Base-by-base conservation (phyloP, 2,797 vertebrate genomes). In the Melanotaenia maccullochi region DNA sequence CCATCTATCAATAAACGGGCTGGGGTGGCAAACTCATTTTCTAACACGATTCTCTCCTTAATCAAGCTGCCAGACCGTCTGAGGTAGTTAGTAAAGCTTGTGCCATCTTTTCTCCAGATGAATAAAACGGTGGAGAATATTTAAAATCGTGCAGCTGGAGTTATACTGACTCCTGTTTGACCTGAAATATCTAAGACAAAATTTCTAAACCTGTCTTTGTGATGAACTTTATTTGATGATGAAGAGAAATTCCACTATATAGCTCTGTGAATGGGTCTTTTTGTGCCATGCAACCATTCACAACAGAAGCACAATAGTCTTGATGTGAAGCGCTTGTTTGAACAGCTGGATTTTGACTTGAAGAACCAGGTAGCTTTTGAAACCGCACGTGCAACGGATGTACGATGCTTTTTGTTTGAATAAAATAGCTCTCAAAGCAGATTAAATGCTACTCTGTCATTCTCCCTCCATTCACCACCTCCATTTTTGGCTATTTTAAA, bases 21-120 rank as follows among this genome's bases (percentile, higher is more conserved):
- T 14, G 59, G 70, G 83, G 73, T 82, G 88, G 90, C 89, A 90
- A 89, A 89, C 90, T 91, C 84, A 85, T 92, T 93, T 91, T 92
- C 83, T 62, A 82, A 87, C 85, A 84, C 87, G 67, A 89, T 88
- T 89, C 78, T 89, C 86, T 89, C 89, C 62, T 93, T 90, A 90
- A 91, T 92, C 89, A 91, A 87, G 85, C 78, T 40, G 68, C 71
- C 73, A 69, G 78, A 60, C 74, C 55, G 75, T 79, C 4, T 3
- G 13, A 22, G 66, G 66, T 57, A 71, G 80, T 86, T 81, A 68
- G 85, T 22, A 49, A 77, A 84, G 60, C 71, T 20, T 51, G 44
- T 5, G 24, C 68, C 82, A 65, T 76, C 51, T 81, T 85, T 82
- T 65, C 57, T 69, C 42, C 24, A 52, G 70, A 86, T 54, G 57